A percentile compares a stretch with the other conserved stretches of the same genome.
phyloP scores from a whole-genome alignment of 1,140 invertebrate species.

The Palaemon carinicauda region DNA sequence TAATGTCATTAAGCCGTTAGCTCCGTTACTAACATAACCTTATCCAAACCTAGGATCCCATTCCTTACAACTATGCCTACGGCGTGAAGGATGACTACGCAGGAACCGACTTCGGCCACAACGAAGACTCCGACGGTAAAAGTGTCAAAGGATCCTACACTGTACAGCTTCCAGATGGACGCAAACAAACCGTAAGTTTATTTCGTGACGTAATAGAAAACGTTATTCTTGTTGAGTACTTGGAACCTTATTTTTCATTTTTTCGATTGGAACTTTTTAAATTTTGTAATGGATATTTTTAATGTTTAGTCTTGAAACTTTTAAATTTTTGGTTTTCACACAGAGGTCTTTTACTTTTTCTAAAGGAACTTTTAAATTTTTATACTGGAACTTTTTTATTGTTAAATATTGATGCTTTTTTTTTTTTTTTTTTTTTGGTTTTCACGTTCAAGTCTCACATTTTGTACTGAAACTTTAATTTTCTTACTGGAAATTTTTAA shows the following conservation, averaged over 20 bases:
- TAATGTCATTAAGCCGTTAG: neutral
- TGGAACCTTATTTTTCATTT: no score
- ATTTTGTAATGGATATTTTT: no score
- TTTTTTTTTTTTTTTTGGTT: no score
- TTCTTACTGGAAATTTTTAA: no score
- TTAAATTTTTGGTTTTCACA: neutral
- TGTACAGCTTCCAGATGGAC: slow-evolving; percentile 61
- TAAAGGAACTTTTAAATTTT: no score
- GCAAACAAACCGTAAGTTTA: slow-evolving; percentile 59
- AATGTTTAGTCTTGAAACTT: no score
- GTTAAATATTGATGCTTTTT: no score
- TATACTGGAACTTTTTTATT: no score
- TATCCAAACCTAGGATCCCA: slow-evolving; percentile 32
- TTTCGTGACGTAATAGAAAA: neutral
- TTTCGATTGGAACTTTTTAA: no score
- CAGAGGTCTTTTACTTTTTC: neutral
- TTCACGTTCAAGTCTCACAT: no score
- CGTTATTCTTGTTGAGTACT: neutral
- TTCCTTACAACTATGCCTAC: slow-evolving; percentile 61
- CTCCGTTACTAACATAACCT: neutral
- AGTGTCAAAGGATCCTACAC: slow-evolving; percentile 60
- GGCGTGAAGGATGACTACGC: slow-evolving; percentile 61
- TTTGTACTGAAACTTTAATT: no score
- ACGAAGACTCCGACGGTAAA: slow-evolving; percentile 61
- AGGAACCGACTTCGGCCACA: slow-evolving; percentile 60